phyloP scores from a whole-genome alignment of 2,113 vertebrate species.

The Benitochromis conjunctus region DNA sequence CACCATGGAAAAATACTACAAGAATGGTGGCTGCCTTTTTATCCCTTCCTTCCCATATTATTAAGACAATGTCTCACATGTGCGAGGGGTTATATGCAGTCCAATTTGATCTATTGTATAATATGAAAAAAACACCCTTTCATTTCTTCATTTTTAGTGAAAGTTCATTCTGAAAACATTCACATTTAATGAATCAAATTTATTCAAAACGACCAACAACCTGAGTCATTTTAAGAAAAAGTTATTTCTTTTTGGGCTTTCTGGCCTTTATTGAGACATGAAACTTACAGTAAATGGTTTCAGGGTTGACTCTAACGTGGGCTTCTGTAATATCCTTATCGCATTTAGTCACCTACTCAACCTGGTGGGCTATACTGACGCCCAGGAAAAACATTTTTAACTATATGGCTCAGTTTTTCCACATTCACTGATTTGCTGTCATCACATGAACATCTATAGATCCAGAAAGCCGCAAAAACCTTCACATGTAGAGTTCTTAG shows the following conservation, averaged over 20 bases:
- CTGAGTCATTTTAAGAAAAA: background rate
- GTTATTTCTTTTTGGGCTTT: background rate
- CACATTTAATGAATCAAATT: background rate
- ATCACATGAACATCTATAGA: background rate
- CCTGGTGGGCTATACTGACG: background rate
- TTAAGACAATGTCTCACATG: background rate
- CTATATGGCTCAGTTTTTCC: background rate
- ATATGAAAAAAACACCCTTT: background rate
- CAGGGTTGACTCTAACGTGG: background rate
- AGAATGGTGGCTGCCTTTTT: background rate
- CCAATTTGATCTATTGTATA: background rate
- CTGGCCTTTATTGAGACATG: background rate
- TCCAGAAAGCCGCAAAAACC: background rate
- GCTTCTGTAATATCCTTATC: background rate
- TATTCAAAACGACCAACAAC: background rate
- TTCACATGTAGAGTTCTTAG: background rate
- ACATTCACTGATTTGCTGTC: background rate
- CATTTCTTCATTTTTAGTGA: background rate
- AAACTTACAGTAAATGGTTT: background rate
- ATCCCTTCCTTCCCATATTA: background rate
- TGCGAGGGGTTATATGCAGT: background rate
- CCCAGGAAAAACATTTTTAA: background rate
- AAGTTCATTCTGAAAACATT: background rate
- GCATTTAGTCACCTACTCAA: background rate
- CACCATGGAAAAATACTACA: background rate